Evolutionary conservation across 2,797 vertebrate species (phyloP), one percentile per base, ranked within the genome.

Genomic region (Sebastes jordani): DNA sequence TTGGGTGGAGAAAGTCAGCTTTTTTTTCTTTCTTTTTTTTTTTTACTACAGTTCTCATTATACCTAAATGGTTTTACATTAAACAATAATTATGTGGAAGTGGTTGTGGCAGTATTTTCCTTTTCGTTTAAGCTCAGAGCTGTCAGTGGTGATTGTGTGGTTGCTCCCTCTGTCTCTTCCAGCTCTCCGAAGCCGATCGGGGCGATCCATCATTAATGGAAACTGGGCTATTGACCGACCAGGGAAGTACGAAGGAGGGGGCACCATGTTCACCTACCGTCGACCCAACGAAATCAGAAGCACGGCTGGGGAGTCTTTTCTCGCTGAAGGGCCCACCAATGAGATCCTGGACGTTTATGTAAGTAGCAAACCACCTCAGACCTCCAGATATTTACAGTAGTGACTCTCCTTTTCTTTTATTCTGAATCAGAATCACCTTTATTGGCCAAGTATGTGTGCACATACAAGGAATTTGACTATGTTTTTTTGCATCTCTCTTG

Each of bases 191-290:
- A 99, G 97, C 80, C 97, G 96, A 63, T 97, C 98, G 0, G 98
- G 98, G 1, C 95, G 97, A 74, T 98, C 98, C 85, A 99, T 99
- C 93, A 98, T 99, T 90, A 99, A 99, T 5, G 98, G 98, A 13
- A 99, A 99, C 94, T 99, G 98, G 98, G 98, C 97, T 2, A 99
- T 99, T 38, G 97, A 99, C 82, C 95, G 98, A 4, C 98, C 98
- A 0, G 98, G 98, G 52, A 96, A 96, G 80, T 99, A 98, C 0
- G 97, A 99, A 78, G 98, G 97, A 1, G 98, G 94, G 18, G 98
- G 98, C 30, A 99, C 98, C 1, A 96, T 97, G 96, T 99, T 99
- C 94, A 97, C 95, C 23, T 99, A 99, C 76, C 96, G 97, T 25
- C 95, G 98, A 69, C 98, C 98, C 54, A 99, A 99, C 58, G 98